Base-by-base conservation (phyloP, 2,888 invertebrate genomes). In the Calameuta idolon region DNA sequence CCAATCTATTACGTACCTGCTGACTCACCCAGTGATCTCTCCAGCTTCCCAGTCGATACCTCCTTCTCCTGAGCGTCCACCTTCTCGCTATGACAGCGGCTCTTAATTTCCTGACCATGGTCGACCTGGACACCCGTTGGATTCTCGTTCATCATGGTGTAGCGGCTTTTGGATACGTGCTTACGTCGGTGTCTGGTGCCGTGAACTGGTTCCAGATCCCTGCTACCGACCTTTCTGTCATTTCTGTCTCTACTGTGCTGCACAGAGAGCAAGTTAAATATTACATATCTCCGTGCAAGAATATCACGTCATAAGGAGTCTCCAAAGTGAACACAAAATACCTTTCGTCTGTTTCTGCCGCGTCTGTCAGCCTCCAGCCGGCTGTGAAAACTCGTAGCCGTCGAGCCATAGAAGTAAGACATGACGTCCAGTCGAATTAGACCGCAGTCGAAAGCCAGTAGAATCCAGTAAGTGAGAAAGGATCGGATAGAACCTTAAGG, bases 371-470 rank as follows among this genome's bases (percentile, higher is more conserved):
- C 15, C 69, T 75, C 23, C 68, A 34, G 33, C 11, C 68, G 69
- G 55, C 69, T 40, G 76, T 86, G 84, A 79, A 79, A 69, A 77
- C 77, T 83, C n/a, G 80, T 79, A 69, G 83, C 79, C 37, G 86
- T 79, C 74, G 83, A 81, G 2, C 84, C 85, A 79, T 83, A 84
- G 78, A 87, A 87, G 80, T 87, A 87, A 35, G 87, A 87, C 87
- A 87, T 87, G 40, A 76, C 77, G 73, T 69, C 37, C 69, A 30
- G 76, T n/a, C 15, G 35, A 71, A 30, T 33, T 30, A 34, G 9
- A 71, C 34, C 11, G 23, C 55, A 23, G 23, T 55, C 23, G 9
- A 23, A 55, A 55, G 55, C 55, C 55, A 55, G 55, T 23, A 23
- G 34, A 9, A 31, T 3, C 30, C 30, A 71, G 4, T 15, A 23